Evolutionary conservation across 2,113 vertebrate species (phyloP), one percentile per base, ranked within the genome.

Genomic region (Tauraco erythrolophus): DNA sequence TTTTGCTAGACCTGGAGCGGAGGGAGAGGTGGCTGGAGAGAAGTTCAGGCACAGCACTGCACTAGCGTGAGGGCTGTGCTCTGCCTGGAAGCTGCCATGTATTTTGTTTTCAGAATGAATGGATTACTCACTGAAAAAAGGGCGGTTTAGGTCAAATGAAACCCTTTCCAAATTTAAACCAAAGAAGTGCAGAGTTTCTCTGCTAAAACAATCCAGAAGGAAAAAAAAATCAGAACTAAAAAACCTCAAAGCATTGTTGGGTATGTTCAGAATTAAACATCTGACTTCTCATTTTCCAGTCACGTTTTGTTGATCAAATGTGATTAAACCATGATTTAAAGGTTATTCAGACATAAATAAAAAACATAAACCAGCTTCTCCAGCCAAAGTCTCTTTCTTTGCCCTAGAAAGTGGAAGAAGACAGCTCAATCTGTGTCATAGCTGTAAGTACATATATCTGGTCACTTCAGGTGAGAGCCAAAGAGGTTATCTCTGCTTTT

Each of bases 301-400:
- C 69, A 89, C 7, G 7, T 72, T 92, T 88, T 95, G 39, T 90
- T 89, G 89, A 79, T 80, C 53, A 68, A 79, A 51, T 83, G 45
- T 35, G 39, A 91, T 86, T 95, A 91, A 94, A 76, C 28, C 39
- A 54, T 77, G 84, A 91, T 62, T 92, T 92, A 82, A 82, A 95
- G 28, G 19, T 85, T 92, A 79, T 25, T 66, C 68, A 76, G 66
- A 48, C 57, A 51, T 46, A 90, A 83, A 88, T 82, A 82, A 95
- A 70, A 64, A 3, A 2, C 19, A 37, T 64, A 56, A 85, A 88
- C 2, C 24, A 56, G 19, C 30, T 84, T 62, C 45, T 66, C n/a
- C 60, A 70, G 21, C 14, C 6, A 3, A 84, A 90, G 6, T 41
- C 3, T 74, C 53, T 71, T 83, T 91, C 57, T 90, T 75, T 75